phyloP scores from a whole-genome alignment of 2,888 invertebrate genomes.

The Nesidiocoris tenuis region DNA sequence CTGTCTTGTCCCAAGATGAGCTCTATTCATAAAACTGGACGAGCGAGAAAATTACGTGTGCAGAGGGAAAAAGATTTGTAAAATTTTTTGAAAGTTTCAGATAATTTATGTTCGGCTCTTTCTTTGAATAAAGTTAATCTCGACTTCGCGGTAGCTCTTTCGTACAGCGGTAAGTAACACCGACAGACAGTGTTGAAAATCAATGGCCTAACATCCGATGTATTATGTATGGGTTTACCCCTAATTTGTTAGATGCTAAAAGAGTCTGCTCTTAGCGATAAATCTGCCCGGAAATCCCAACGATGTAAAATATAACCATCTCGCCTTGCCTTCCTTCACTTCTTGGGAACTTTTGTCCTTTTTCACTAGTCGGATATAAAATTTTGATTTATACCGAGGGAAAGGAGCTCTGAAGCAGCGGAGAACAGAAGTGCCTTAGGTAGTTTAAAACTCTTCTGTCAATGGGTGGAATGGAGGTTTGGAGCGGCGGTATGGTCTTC shows the following conservation, averaged over 20 bases:
- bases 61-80: no score
- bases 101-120: no score
- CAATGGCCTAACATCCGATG: no score
- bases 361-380: constrained; percentile 27
- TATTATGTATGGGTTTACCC: no score
- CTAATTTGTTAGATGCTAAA: neutral
- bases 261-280: neutral
- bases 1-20: no score
- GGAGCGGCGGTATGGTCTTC: neutral
- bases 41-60: no score
- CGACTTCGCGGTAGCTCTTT: no score
- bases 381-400: constrained; percentile 31
- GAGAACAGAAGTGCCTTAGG: constrained; percentile 23
- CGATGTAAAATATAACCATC: constrained; percentile 26
- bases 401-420: neutral
- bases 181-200: no score
- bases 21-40: no score
- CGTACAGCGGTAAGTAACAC: no score
- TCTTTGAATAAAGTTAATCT: no score
- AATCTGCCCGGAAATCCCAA: constrained; percentile 4
- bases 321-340: neutral
- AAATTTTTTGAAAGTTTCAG: no score
- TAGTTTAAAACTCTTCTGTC: constrained; percentile 21
- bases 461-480: constrained; percentile 6
- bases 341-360: constrained; percentile 23